Conservation (phyloP, 2,888 invertebrate species). For the Artemia sinica region DNA sequence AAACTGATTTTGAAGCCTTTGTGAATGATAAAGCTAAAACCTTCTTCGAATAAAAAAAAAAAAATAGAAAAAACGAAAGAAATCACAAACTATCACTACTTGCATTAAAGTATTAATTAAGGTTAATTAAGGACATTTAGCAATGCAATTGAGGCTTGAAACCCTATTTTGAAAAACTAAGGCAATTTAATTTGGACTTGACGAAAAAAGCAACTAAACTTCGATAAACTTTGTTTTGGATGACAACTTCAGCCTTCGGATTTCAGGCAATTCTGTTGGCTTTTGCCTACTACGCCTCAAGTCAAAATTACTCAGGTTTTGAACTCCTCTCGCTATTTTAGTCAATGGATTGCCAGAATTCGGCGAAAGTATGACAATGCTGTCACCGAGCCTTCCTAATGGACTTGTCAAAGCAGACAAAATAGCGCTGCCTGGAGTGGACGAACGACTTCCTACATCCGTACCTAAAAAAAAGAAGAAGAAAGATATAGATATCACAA, state of each 20-base stretch:
- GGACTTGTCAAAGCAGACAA: neutral
- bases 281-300: constrained; percentile 41
- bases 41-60: no score
- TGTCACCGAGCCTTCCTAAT: neutral
- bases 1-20: no score
- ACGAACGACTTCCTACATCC: neutral
- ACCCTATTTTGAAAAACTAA: no score
- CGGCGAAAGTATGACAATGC: constrained; percentile 2
- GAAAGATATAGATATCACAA: neutral
- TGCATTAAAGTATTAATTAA: no score
- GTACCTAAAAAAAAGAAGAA: neutral
- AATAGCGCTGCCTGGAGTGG: constrained; percentile 10
- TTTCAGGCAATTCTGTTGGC: neutral
- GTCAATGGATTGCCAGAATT: constrained; percentile 50
- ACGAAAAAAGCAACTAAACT: neutral
- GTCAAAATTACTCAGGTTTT: constrained; percentile 64
- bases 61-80: no score
- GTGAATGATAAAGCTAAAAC: no score
- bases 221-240: neutral
- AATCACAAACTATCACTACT: no score
- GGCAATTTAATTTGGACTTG: no score
- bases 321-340: constrained; percentile 69
- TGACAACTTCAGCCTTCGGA: neutral
- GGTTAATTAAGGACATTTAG: no score
- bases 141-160: no score